Percentiles rank a stretch among this genome's conserved stretches.
These are phyloP conservation scores for Rhogogaster chlorosoma DNA, from an alignment of 2,888 invertebrate genomes.

Conservation along the genomic window DNA sequence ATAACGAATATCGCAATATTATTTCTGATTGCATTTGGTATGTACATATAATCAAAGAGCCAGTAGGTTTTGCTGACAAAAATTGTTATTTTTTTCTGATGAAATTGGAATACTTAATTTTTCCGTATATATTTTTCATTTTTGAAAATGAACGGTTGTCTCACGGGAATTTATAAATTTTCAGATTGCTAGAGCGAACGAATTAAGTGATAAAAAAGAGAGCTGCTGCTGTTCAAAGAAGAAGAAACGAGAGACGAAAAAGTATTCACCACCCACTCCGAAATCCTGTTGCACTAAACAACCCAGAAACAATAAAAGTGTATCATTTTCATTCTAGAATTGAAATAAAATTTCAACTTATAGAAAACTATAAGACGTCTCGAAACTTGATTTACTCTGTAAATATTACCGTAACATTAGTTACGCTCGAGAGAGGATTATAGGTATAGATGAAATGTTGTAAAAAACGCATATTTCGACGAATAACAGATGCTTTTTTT, in stretches of 20 bases:
- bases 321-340: conserved; percentile 36
- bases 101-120: no score
- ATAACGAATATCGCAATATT: background rate
- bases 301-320: conserved; percentile 32
- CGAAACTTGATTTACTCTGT: background rate
- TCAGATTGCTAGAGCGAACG: background rate
- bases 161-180: background rate
- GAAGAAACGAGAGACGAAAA: background rate
- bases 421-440: background rate
- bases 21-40: background rate
- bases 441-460: no score
- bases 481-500: background rate
- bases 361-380: background rate
- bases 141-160: background rate
- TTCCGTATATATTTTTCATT: background rate
- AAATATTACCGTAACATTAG: background rate
- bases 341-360: background rate
- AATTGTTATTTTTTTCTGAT: no score
- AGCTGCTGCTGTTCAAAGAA: conserved; percentile 38
- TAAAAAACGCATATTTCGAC: background rate
- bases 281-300: conserved; percentile 38
- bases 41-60: background rate
- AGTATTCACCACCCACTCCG: conserved; percentile 6
- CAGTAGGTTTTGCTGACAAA: no score
- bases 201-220: background rate